Conservation (phyloP, 2,888 invertebrate species). For the Pterostichus madidus region DNA sequence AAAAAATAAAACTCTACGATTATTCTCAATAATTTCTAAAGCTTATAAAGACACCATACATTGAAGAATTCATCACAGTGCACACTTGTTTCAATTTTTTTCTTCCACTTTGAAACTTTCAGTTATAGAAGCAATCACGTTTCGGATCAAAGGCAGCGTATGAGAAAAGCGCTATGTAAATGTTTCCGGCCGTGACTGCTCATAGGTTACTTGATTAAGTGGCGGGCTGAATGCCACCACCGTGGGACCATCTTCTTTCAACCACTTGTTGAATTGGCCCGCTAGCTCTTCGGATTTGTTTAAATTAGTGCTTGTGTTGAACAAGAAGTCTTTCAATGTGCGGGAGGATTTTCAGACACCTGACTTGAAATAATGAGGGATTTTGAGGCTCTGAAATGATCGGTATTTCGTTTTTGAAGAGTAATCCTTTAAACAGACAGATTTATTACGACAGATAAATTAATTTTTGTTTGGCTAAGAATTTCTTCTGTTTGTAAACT, state of each 20-base stretch:
- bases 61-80: conserved; percentile 6
- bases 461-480: neutral
- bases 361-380: conserved; percentile 46
- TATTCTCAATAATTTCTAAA: conserved; percentile 25
- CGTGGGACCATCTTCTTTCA: conserved; percentile 50
- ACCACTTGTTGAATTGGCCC: conserved; percentile 17
- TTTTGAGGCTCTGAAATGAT: conserved; percentile 9
- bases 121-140: conserved; percentile 65
- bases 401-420: conserved; percentile 26
- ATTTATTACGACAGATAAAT: conserved; percentile 40
- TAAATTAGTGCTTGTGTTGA: conserved; percentile 29
- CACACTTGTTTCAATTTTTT: conserved; percentile 56
- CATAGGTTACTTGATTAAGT: conserved; percentile 63
- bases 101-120: conserved; percentile 58
- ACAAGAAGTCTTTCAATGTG: conserved; percentile 22
- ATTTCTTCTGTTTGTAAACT: neutral
- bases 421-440: conserved; percentile 39
- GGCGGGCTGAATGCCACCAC: conserved; percentile 55
- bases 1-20: conserved; percentile 41
- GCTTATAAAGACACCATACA: conserved; percentile 25
- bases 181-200: conserved; percentile 65
- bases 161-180: conserved; percentile 65
- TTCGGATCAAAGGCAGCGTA: conserved; percentile 57
- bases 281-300: conserved; percentile 26
- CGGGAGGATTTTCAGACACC: conserved; percentile 43